Conservation (phyloP, 2,797 vertebrate species). For the Fratercula arctica region DNA sequence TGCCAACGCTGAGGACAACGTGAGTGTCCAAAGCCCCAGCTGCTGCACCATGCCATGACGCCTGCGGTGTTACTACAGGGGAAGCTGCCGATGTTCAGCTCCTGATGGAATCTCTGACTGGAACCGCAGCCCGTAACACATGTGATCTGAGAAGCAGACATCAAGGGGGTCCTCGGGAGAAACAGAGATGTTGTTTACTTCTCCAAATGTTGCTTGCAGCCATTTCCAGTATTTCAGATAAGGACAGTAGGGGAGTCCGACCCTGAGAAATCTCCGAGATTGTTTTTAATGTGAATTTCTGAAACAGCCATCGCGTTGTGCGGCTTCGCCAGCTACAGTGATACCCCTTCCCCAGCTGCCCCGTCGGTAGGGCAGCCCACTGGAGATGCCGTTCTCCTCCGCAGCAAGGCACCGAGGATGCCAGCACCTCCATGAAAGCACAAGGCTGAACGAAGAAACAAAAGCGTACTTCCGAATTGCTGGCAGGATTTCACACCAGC, state of each 20-base stretch:
- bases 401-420: rapidly evolving
- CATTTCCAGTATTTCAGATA: background rate
- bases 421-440: background rate
- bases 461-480: background rate
- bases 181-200: background rate
- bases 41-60: rapidly evolving
- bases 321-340: rapidly evolving
- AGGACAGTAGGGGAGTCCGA: background rate
- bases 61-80: rapidly evolving
- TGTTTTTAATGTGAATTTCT: background rate
- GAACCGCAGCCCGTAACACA: rapidly evolving
- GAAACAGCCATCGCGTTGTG: background rate
- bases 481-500: background rate
- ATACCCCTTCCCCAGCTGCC: background rate
- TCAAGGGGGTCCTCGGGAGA: background rate
- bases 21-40: rapidly evolving
- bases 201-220: background rate
- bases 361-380: no score
- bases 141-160: background rate
- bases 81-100: background rate
- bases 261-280: background rate
- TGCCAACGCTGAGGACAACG: background rate
- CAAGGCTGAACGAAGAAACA: background rate
- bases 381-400: background rate
- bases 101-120: background rate